Evolutionary conservation across 2,888 invertebrate species (phyloP), one percentile per base, ranked within the genome.

Genomic region (Pheosia tremula): DNA sequence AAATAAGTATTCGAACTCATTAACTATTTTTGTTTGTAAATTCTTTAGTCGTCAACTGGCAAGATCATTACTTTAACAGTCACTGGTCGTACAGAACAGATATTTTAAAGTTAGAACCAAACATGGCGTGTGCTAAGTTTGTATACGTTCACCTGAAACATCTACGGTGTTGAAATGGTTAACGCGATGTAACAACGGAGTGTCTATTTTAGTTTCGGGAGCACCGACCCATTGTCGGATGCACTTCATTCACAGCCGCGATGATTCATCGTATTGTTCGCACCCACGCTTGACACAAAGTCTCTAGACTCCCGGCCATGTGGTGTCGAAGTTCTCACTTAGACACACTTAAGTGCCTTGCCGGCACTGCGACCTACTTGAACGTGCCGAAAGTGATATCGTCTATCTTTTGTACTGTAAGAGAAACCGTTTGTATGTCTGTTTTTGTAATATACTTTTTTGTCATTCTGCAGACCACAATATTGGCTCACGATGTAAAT

Each of bases 231-330:
- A 85, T 76, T 84, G 82, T 84, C 83, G 84, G 80, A 82, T 80
- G 86, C 80, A 79, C 78, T 86, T 86, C 83, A 87, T 86, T 87
- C 86, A 86, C 84, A 82, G 80, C 80, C 82, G 80, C 72, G 75
- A 85, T 89, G 89, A 90, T 87, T 90, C 90, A 90, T 78, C 70
- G 80, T 76, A 87, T 90, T 89, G 87, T 90, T 84, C 79, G 75
- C 83, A 80, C 88, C 87, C 81, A 85, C 85, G 79, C 83, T 80
- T 79, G 53, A 24, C 24, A 24, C 24, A 24, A 71, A 72, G 72
- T 78, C 73, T 77, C 69, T 71, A 74, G 75, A 77, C 75, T 74
- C 71, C 67, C 67, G 67, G 74, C 79, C 81, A 79, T 81, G 77
- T 81, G 79, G 71, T 72, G 71, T 69, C 66, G 63, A 75, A 79